Conservation (phyloP, 2,797 vertebrate species). For the Sebastiscus tertius region DNA sequence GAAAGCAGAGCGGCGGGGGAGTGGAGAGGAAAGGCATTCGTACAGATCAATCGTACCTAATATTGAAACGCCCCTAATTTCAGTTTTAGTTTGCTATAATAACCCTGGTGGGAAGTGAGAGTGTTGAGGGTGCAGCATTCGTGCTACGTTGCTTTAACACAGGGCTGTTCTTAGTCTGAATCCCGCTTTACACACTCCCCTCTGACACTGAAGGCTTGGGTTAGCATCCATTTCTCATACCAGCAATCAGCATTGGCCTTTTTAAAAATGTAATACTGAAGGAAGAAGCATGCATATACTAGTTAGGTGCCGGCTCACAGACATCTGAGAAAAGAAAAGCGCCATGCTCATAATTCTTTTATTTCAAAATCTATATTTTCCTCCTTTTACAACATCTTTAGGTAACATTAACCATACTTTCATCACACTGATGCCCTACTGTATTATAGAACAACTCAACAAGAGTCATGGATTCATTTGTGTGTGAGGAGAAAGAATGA, state of each 20-base stretch:
- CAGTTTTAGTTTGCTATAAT: too few relatives aligned
- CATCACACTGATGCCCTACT: neutral
- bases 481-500: neutral
- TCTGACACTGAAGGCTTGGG: neutral
- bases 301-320: neutral
- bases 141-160: neutral
- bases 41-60: too few relatives aligned
- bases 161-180: neutral
- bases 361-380: neutral
- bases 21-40: too few relatives aligned
- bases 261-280: neutral
- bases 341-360: neutral
- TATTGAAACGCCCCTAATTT: too few relatives aligned
- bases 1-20: too few relatives aligned
- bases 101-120: neutral
- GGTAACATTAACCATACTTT: neutral
- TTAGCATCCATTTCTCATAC: neutral
- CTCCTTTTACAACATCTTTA: neutral
- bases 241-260: neutral
- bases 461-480: neutral
- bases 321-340: neutral
- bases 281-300: neutral
- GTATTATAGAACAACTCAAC: neutral
- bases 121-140: neutral
- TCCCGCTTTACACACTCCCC: neutral